Base-by-base conservation (phyloP, 1,140 invertebrate genomes). In the Pteromalus puparum region DNA sequence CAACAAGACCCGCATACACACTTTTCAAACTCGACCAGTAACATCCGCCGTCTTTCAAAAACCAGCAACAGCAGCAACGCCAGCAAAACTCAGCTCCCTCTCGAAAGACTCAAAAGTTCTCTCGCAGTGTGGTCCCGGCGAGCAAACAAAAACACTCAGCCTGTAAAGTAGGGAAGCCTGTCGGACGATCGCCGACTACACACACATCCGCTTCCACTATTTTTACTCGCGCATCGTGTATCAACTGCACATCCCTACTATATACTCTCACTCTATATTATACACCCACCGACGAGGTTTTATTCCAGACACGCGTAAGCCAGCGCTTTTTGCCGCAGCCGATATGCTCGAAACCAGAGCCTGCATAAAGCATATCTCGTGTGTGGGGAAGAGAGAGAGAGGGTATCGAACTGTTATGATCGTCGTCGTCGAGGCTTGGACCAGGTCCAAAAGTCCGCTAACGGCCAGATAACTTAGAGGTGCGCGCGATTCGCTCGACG, bases 351-450 rank as follows among this genome's bases (percentile, higher is more conserved):
- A 61, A 73, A 30, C 15, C 72, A 38, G 28, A 42, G 24, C 6
- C 42, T 65, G 24, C 61, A 77, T 77, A 70, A 82, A 76, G 73
- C 53, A 74, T 9, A 72, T 73, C 68, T 26, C 65, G 24, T 53
- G 42, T 24, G 26, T 34, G 13, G 42, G 38, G 67, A 48, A 13
- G 42, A 5, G 48, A 15, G 53, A 38, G 67, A 53, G 65, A 75
- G 7, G 87, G 85, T 87, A 89, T 90, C 86, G 89, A 90, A 87
- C 84, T 86, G 87, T 88, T 87, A 87, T 86, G 89, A 88, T 89
- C 75, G 82, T 9, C 34, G 13, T 18, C 53, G 28, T 30, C 46
- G 48, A 78, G 83, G 82, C n/a, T 91, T 91, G 90, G 89, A 89
- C 30, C 28, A 38, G 13, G 46, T 89, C 90, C 90, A 90, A 87